These are phyloP conservation scores for Seira musarum DNA, from an alignment of 2,888 invertebrate species.

Conservation along the genomic window DNA sequence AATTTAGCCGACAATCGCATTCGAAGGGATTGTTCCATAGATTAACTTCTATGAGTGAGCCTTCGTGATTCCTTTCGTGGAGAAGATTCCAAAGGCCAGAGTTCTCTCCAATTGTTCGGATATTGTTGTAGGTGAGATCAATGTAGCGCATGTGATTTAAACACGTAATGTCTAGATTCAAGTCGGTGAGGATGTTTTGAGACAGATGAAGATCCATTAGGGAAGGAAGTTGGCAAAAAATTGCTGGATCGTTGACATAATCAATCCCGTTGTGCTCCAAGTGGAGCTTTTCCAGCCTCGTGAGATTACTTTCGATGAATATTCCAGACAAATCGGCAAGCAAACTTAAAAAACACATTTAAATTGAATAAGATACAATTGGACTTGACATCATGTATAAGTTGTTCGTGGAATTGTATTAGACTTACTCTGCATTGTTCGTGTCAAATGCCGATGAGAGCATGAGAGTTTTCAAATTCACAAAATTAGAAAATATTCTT, in stretches of 20 bases:
- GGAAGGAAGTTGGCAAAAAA: slow-evolving; percentile 81
- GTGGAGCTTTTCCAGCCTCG: slow-evolving; percentile 80
- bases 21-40: slow-evolving; percentile 80
- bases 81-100: slow-evolving; percentile 62
- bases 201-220: slow-evolving; percentile 81
- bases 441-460: slow-evolving; percentile 81
- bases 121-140: slow-evolving; percentile 80
- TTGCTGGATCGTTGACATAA: slow-evolving; percentile 77
- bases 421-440: slow-evolving; percentile 64
- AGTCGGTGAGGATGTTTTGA: slow-evolving; percentile 73
- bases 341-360: slow-evolving; percentile 50
- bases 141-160: slow-evolving; percentile 79
- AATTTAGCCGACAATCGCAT: slow-evolving; percentile 77
- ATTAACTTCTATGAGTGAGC: slow-evolving; percentile 74
- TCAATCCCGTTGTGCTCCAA: slow-evolving; percentile 84
- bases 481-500: slow-evolving; percentile 74
- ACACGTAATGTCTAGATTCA: slow-evolving; percentile 80
- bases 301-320: slow-evolving; percentile 78
- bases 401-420: too few species aligned
- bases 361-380: neutral
- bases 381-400: too few species aligned
- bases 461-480: slow-evolving; percentile 80
- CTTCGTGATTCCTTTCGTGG: slow-evolving; percentile 34
- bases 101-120: slow-evolving; percentile 76
- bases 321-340: slow-evolving; percentile 79